A percentile compares a stretch with the other conserved stretches of the same genome.
Evolutionary conservation across 1,140 invertebrate species (phyloP).

Genomic region (Agrypnia vestita): DNA sequence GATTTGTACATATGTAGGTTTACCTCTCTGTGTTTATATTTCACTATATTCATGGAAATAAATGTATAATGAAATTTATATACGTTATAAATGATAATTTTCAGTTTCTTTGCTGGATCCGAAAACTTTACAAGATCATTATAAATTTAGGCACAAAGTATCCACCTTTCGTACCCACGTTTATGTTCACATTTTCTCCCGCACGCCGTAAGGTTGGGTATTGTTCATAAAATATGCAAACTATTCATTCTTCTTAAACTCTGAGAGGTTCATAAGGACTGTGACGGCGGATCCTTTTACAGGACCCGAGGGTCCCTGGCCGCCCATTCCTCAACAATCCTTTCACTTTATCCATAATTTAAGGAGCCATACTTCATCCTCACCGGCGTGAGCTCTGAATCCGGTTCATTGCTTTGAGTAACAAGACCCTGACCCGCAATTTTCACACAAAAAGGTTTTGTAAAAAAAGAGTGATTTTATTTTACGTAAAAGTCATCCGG

Average conservation of each 20-base stretch:
- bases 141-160: no score
- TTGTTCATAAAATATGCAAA: background rate
- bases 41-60: no score
- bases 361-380: background rate
- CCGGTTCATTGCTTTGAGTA: background rate
- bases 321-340: conserved; percentile 1
- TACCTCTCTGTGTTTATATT: no score
- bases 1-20: no score
- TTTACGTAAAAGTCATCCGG: no score
- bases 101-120: no score
- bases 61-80: no score
- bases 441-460: background rate
- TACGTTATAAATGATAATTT: no score
- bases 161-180: background rate
- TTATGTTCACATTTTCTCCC: background rate
- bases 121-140: no score
- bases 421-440: background rate
- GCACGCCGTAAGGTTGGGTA: background rate
- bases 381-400: background rate
- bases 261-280: background rate
- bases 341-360: conserved; percentile 1
- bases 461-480: background rate
- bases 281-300: background rate
- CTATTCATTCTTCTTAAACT: conserved; percentile 7
- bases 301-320: background rate